Evolutionary conservation across 35 echinoderm and acorn worm species (phyloP), one percentile per base, ranked within the genome.

Genomic region (Apostichopus japonicus): DNA sequence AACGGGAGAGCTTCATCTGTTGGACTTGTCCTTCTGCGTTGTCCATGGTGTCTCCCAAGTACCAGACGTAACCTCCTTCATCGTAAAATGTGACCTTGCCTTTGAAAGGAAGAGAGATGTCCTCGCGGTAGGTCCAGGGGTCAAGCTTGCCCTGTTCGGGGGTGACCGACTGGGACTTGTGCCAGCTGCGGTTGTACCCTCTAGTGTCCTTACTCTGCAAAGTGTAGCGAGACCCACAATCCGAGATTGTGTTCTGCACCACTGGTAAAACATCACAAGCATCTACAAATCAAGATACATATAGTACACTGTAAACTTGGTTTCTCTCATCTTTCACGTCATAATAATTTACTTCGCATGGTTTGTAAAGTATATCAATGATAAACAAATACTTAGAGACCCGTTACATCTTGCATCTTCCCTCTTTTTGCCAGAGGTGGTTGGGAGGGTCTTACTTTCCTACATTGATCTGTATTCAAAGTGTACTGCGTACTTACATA

Each of bases 41-140:
- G 8, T 10, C 62, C 55, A 70, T 44, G 22, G 54, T 86, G 24
- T 72, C 6, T 7, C 93, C 93, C 23, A 99, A 76, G 24, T 86
- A 67, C 78, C 77, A 92, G 23, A 96, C 73, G 54, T 96, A 95
- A 1, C 97, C 97, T 79, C 95, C 95, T 22, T 89, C 53, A n/a
- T 88, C 62, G 82, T 96, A 96, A 6, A 61, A 63, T 5, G 53
- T 83, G 14, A 91, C n/a, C 21, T 90, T 63, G 16, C 97, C 95
- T 77, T 83, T 77, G 83, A 89, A 93, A 13, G 91, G 77, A 25
- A 16, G 54, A 21, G 79, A 75, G 2, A 84, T 72, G 15, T 88
- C 86, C 23, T 75, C 57, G 7, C 94, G 80, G 79, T 92, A 94
- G 25, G 6, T 54, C 96, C 96, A 98, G 4, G 90, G 92, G 59